Percentiles rank a stretch among this genome's conserved stretches.
These are phyloP conservation scores for Antigone vipio DNA, from an alignment of 2,113 vertebrate species.

Conservation along the genomic window DNA sequence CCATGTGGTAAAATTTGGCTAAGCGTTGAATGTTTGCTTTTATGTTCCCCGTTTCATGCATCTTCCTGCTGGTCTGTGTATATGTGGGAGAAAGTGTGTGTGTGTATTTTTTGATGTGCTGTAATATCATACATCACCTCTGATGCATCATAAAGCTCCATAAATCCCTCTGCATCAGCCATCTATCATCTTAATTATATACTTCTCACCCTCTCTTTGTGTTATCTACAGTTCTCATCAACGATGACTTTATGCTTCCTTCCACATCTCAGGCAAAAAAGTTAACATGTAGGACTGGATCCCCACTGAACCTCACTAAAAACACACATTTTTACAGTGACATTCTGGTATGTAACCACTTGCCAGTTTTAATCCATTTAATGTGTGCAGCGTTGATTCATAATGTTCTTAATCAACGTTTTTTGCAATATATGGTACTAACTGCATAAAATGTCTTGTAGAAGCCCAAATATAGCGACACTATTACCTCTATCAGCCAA, in stretches of 20 bases:
- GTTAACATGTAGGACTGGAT: background rate
- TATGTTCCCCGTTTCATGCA: background rate
- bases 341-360: background rate
- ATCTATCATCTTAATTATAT: background rate
- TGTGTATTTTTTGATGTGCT: background rate
- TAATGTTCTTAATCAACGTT: background rate
- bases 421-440: constrained; percentile 39
- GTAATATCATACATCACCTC: background rate
- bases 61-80: background rate
- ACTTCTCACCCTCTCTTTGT: background rate
- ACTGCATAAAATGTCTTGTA: background rate
- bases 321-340: background rate
- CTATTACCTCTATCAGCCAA: background rate
- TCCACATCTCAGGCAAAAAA: background rate
- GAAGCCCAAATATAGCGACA: constrained; percentile 32
- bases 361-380: constrained; percentile 15
- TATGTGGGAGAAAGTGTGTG: background rate
- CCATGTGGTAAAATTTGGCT: background rate
- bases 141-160: background rate
- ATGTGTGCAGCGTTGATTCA: background rate
- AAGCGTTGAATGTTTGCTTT: background rate
- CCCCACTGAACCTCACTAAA: background rate
- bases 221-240: background rate
- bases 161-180: background rate
- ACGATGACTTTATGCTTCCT: background rate